Conservation (phyloP, 1,140 invertebrate species). For the Elysia chlorotica region DNA sequence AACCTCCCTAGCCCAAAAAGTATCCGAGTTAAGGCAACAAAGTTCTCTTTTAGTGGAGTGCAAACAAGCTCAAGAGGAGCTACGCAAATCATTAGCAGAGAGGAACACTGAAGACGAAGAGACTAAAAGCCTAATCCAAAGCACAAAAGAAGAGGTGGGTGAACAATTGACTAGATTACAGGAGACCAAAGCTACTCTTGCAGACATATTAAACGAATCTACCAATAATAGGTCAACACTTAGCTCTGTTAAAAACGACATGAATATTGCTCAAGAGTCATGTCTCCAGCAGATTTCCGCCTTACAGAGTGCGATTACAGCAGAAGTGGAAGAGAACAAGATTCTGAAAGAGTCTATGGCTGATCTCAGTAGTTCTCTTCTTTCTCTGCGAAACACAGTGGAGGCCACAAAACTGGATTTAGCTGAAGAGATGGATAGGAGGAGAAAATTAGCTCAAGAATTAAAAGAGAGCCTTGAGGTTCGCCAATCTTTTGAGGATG, state of each 20-base stretch:
- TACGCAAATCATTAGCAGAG: neutral
- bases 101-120: neutral
- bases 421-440: conserved; percentile 10
- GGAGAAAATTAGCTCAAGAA: neutral
- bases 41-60: conserved; percentile 5
- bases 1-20: neutral
- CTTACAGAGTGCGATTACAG: neutral
- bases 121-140: conserved; percentile 9
- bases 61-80: neutral
- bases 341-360: conserved; percentile 23
- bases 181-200: neutral
- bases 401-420: conserved; percentile 18
- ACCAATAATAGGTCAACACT: neutral
- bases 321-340: conserved; percentile 15
- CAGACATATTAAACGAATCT: neutral
- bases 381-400: neutral
- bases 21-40: neutral
- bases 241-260: neutral
- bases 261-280: neutral
- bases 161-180: neutral
- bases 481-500: neutral
- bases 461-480: conserved; percentile 3
- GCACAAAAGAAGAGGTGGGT: conserved; percentile 24
- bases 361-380: conserved; percentile 1
- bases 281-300: neutral